Evolutionary conservation across 2,888 invertebrate genomes (phyloP), one percentile per base, ranked within the genome.

Genomic region (Rhamnusium bicolor): DNA sequence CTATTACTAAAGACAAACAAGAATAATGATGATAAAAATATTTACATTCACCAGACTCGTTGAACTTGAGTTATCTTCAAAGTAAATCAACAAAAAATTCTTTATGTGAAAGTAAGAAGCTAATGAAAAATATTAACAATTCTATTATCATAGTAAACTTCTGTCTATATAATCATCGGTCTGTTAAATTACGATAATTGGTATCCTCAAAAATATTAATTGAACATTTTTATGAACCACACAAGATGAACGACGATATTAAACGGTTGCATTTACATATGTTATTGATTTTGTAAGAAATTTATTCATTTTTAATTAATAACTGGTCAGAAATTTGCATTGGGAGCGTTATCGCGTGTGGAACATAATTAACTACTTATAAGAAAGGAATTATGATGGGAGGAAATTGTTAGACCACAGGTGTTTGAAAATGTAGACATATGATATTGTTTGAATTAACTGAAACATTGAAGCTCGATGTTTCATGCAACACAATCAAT

Each of bases 1-100:
- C 49, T 62, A 61, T 61, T 61, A 61, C 61, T 61, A 46, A 62
- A 21, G 47, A 24, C 49, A 62, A 62, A 62, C 62, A 62, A 49
- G 62, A 16, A 21, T 62, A 21, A 61, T 40, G 21, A 40, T 21
- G 61, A 61, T 61, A 61, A 61, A 61, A 21, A 21, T 61, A 61
- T 61, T 61, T 61, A 61, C 61, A 46, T 61, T 46, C 46, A 21
- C 18, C 58, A 14, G 29, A 46, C 12, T n/a, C 61, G 46, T 18
- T 58, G 32, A 7, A 32, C 58, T 58, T 32, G 32, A 29, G 32
- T 58, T 58, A 58, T 58, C 58, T 58, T 16, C 7, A 16, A 58
- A 32, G 58, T 58, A 29, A 58, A 58, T 58, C 58, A 32, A 58
- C 58, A 58, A 58, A 58, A 58, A 29, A 8, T 40, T 40, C 40